Conservation (phyloP, 2,113 vertebrate genomes). For the Pitta sordida region DNA sequence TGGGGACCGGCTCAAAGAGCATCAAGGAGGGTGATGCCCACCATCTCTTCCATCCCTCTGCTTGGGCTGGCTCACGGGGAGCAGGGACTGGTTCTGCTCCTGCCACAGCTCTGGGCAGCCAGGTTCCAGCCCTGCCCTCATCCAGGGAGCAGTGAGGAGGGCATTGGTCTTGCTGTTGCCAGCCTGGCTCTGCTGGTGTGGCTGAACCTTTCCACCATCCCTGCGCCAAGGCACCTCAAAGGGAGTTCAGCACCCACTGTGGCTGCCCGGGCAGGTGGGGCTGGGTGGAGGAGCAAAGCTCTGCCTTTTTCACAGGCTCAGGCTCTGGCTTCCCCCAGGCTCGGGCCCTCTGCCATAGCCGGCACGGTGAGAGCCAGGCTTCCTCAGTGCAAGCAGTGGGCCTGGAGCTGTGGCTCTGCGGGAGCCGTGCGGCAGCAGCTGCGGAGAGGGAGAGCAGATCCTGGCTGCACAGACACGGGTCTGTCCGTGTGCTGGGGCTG, state of each 20-base stretch:
- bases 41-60: not conserved
- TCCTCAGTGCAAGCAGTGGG: fast-evolving
- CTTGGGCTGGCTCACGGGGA: not conserved
- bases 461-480: fast-evolving
- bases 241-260: not conserved
- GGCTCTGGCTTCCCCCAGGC: not conserved
- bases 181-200: fast-evolving
- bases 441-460: not conserved
- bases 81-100: not conserved
- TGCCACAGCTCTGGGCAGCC: not conserved
- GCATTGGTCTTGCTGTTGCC: not conserved
- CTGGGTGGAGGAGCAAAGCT: not conserved
- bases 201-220: not conserved
- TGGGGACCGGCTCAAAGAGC: not conserved
- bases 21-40: not conserved
- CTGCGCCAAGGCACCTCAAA: not conserved
- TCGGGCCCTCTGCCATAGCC: not conserved
- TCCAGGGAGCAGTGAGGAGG: not conserved
- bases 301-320: constrained; percentile 21
- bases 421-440: not conserved
- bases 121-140: not conserved
- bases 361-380: fast-evolving
- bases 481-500: fast-evolving
- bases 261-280: not conserved
- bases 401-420: not conserved